Base-by-base conservation (phyloP, 2,797 vertebrate species). In the Echiichthys vipera region DNA sequence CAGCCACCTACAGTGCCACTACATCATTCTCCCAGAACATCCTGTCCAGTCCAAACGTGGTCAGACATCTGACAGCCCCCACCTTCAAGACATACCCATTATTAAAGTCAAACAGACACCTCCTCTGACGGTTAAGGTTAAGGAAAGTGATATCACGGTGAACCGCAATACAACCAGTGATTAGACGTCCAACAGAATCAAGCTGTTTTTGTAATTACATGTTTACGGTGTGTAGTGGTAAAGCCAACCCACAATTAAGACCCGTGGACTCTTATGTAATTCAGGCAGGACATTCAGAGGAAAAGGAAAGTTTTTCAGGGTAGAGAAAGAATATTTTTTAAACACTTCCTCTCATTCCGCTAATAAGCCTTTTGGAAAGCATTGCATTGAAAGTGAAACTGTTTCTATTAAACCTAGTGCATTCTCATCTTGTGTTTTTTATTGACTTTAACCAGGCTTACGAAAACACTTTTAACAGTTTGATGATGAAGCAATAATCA, bases 1-100 rank as follows among this genome's bases (percentile, higher is more conserved):
- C 75, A 25, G 84, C 91, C 88, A 90, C 88, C 89, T 92, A 90
- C 89, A 59, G 86, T 83, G 80, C 77, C 88, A 83, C 89, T 86
- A 84, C 86, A 90, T 90, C 84, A 86, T 89, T 89, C 74, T 86
- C 66, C 75, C 83, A 84, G 81, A 89, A 88, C 87, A 87, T 88
- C 85, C 84, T 86, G 88, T 88, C 87, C 77, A 25, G 84, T 87
- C 84, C 84, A 90, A 87, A 89, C 86, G 81, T 56, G 86, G 86
- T 89, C 80, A 40, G 74, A 85, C 82, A 77, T 81, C 79, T 85
- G 79, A 87, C 81, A 84, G 58, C 76, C 82, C 81, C n/a, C n/a
- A n/a, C n/a, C 57, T 24, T 64, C 22, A 3, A 63, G 83, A 89
- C 78, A 80, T 62, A 30, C n/a, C 54, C 58, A 81, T 89, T 84